phyloP scores from a whole-genome alignment of 1,140 invertebrate species.

The Condylostylus longicornis region DNA sequence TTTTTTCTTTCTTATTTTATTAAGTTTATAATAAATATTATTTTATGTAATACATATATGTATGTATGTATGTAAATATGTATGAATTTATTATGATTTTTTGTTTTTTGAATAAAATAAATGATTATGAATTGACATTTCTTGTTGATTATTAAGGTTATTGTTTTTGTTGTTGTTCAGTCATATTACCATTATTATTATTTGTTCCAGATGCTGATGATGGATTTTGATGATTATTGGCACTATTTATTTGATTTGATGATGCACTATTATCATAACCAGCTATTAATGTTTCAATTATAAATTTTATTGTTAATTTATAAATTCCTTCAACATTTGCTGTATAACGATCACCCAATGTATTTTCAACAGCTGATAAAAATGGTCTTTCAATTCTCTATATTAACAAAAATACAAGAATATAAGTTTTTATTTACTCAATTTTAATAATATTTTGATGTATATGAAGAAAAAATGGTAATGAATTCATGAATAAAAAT shows the following conservation, averaged over 20 bases:
- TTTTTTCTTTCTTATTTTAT: too few species aligned
- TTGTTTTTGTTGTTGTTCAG: background rate
- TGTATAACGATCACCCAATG: conserved; percentile 74
- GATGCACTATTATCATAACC: too few species aligned
- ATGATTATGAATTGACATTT: background rate
- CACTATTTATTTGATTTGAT: conserved; percentile 33
- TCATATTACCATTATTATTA: too few species aligned
- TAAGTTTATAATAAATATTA: too few species aligned
- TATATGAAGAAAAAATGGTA: too few species aligned
- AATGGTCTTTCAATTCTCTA: conserved; percentile 85
- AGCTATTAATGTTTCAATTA: conserved; percentile 69
- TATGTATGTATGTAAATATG: too few species aligned
- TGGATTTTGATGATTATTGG: conserved; percentile 7
- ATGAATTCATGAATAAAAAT: too few species aligned
- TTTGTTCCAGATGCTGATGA: background rate
- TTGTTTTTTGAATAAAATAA: too few species aligned
- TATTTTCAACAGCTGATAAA: conserved; percentile 67
- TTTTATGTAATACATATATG: too few species aligned
- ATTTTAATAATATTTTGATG: too few species aligned
- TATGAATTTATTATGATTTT: too few species aligned
- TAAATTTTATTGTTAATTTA: conserved; percentile 80
- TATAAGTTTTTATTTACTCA: conserved; percentile 6
- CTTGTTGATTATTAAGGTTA: too few species aligned
- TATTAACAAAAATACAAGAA: conserved; percentile 29
- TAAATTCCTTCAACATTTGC: conserved; percentile 85